Evolutionary conservation across 2,113 vertebrate species (phyloP).

Genomic region (Colinus virginianus): DNA sequence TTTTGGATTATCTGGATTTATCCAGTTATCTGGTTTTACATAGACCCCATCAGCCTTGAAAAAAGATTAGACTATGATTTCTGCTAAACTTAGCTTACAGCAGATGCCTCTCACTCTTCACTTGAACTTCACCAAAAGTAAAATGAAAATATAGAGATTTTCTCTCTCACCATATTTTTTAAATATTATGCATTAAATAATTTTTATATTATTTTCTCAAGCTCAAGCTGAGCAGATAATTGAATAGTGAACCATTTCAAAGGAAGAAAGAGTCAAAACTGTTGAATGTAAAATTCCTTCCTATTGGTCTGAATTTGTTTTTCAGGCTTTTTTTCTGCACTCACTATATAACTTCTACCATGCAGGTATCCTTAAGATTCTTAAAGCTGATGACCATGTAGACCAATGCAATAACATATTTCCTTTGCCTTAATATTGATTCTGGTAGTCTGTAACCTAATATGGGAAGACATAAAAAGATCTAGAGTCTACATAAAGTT

Average conservation of each 20-base stretch:
- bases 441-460: neutral
- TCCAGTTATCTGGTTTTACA: neutral
- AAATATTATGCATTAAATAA: neutral
- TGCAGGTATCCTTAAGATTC: neutral
- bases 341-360: neutral
- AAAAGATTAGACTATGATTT: neutral
- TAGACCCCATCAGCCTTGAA: neutral
- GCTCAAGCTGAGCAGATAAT: neutral
- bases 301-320: neutral
- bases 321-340: neutral
- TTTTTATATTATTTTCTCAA: neutral
- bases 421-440: neutral
- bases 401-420: neutral
- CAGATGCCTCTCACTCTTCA: neutral
- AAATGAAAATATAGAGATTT: neutral
- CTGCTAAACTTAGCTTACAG: neutral
- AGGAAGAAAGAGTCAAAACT: neutral
- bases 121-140: neutral
- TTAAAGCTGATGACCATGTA: neutral
- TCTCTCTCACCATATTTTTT: neutral
- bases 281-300: neutral
- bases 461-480: neutral
- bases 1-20: neutral
- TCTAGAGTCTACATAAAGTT: neutral
- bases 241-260: neutral